Conservation (phyloP, 2,888 invertebrate genomes). For the Coremacera marginata region DNA sequence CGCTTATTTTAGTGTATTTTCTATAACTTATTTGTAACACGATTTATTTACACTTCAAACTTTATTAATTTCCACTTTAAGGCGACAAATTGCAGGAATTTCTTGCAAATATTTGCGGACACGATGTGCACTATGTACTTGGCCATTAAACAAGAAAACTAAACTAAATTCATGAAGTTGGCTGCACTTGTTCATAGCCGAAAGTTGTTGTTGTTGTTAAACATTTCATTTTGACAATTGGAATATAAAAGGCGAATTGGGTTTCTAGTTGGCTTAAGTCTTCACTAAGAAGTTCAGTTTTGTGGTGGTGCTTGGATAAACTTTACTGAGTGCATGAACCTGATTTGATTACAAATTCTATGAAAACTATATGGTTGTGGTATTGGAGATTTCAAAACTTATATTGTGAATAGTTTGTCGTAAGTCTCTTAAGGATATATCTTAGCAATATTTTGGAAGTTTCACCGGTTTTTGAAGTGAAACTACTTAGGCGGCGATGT, state of each 20-base stretch:
- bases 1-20: not conserved
- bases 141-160: conserved; percentile 49
- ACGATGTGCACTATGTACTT: conserved; percentile 35
- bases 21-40: not conserved
- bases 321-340: too few species aligned
- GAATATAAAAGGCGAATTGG: not conserved
- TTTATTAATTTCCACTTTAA: not conserved
- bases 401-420: too few species aligned
- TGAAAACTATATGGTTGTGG: too few species aligned
- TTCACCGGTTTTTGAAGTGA: too few species aligned
- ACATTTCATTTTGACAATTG: not conserved
- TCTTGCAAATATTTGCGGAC: conserved; percentile 14
- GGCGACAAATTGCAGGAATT: not conserved
- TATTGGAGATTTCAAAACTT: too few species aligned
- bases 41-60: not conserved
- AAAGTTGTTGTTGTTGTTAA: not conserved
- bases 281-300: too few species aligned
- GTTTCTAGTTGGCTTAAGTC: too few species aligned
- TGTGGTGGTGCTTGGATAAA: too few species aligned
- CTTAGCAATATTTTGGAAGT: too few species aligned
- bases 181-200: conserved; percentile 36
- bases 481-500: too few species aligned
- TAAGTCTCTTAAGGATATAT: too few species aligned
- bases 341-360: too few species aligned
- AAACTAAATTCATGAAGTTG: conserved; percentile 48